A percentile compares a stretch with the other conserved stretches of the same genome.
phyloP scores from a whole-genome alignment of 2,888 invertebrate species.

The Nomada hirtipes region DNA sequence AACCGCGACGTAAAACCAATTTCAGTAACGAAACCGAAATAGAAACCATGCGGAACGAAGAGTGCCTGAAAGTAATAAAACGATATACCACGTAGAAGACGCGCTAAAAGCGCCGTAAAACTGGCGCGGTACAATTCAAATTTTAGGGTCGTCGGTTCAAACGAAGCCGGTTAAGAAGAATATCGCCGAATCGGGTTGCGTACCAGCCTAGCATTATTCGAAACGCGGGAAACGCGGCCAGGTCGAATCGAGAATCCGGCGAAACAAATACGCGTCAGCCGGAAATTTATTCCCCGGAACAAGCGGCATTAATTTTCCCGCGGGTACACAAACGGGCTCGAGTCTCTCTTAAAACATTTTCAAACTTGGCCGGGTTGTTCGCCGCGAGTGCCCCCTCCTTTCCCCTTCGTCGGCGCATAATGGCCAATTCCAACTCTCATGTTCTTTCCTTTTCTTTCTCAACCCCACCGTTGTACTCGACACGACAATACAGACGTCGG shows the following conservation, averaged over 20 bases:
- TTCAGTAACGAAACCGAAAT: too few relatives aligned
- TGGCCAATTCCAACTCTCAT: conserved; percentile 43
- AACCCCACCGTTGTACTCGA: conserved; percentile 43
- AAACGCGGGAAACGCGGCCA: conserved; percentile 20
- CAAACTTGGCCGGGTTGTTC: conserved; percentile 51
- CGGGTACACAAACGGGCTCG: conserved; percentile 19
- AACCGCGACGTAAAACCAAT: too few relatives aligned
- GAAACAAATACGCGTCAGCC: conserved; percentile 29
- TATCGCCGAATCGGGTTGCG: background rate
- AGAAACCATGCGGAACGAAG: too few relatives aligned
- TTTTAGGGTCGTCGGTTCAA: conserved; percentile 1
- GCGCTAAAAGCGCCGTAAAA: background rate
- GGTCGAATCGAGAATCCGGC: conserved; percentile 26
- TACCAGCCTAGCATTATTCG: conserved; percentile 2
- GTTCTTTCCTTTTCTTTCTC: conserved; percentile 9
- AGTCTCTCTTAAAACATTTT: conserved; percentile 54
- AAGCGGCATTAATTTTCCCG: conserved; percentile 51
- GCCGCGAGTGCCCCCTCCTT: conserved; percentile 6
- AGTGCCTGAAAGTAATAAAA: too few relatives aligned
- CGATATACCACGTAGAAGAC: background rate
- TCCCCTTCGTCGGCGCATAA: conserved; percentile 19
- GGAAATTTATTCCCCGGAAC: conserved; percentile 48
- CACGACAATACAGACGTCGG: conserved; percentile 49
- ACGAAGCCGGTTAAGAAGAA: conserved; percentile 20
- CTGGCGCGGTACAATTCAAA: background rate